A percentile compares a stretch with the other conserved stretches of the same genome.
phyloP scores from a whole-genome alignment of 2,797 vertebrate genomes.

The Pelobates cultripes region DNA sequence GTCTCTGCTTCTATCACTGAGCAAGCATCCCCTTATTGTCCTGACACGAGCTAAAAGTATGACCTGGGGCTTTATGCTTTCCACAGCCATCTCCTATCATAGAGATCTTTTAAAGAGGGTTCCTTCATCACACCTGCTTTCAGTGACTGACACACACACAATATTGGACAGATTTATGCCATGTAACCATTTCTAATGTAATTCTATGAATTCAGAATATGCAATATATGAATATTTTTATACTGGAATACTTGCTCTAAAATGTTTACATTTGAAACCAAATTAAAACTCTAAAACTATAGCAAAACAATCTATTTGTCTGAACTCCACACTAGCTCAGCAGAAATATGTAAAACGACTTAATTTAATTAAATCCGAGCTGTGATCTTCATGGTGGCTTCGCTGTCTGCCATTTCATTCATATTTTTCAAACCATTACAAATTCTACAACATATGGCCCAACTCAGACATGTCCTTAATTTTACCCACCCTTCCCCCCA shows the following conservation, averaged over 20 bases:
- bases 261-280: neutral
- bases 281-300: neutral
- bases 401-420: neutral
- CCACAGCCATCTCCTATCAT: conserved; percentile 20
- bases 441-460: conserved; percentile 3
- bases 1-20: conserved; percentile 26
- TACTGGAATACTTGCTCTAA: neutral
- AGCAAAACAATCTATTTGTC: too few relatives aligned
- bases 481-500: neutral
- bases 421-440: neutral
- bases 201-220: neutral
- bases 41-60: conserved; percentile 28
- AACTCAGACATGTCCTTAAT: neutral
- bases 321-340: neutral
- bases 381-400: neutral
- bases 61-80: conserved; percentile 4
- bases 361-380: neutral
- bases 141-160: neutral
- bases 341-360: neutral
- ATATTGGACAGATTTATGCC: neutral
- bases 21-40: conserved; percentile 10
- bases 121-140: conserved; percentile 3
- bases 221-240: neutral
- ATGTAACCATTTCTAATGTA: too few relatives aligned
- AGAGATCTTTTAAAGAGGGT: conserved; percentile 5